Evolutionary conservation across 2,888 invertebrate species (phyloP).

Genomic region (Sympetrum striolatum): DNA sequence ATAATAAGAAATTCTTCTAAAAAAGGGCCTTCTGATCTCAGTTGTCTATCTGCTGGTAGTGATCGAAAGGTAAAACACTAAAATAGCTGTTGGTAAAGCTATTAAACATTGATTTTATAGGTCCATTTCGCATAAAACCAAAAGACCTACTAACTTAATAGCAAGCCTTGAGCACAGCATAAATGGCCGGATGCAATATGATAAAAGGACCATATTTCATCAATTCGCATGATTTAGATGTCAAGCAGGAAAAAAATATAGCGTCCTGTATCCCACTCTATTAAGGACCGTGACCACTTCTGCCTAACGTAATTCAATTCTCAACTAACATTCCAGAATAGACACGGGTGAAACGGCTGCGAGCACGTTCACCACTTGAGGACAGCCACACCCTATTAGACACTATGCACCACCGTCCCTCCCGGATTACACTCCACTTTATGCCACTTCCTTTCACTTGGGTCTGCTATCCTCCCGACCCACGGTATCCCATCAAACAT

Average conservation of each 20-base stretch:
- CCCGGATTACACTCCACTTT: background rate
- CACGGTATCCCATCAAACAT: background rate
- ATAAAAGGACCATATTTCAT: background rate
- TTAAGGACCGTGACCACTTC: background rate
- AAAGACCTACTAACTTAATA: no score
- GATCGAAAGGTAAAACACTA: no score
- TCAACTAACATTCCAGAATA: background rate
- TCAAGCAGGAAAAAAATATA: background rate
- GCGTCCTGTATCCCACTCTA: background rate
- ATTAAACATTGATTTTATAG: no score
- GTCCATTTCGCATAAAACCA: no score
- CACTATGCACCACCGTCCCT: background rate
- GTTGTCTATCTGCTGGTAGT: no score
- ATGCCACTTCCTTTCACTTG: background rate
- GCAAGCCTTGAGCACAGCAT: background rate
- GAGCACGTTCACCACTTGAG: background rate
- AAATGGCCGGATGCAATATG: background rate
- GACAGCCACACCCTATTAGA: constrained; percentile 15
- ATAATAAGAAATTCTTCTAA: no score
- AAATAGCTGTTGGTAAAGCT: no score
- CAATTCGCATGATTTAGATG: background rate
- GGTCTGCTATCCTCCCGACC: background rate
- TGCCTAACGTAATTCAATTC: background rate
- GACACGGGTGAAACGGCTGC: background rate
- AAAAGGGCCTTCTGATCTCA: no score